Evolutionary conservation across 2,888 invertebrate genomes (phyloP), one percentile per base, ranked within the genome.

Genomic region (Lucinisca nassula): DNA sequence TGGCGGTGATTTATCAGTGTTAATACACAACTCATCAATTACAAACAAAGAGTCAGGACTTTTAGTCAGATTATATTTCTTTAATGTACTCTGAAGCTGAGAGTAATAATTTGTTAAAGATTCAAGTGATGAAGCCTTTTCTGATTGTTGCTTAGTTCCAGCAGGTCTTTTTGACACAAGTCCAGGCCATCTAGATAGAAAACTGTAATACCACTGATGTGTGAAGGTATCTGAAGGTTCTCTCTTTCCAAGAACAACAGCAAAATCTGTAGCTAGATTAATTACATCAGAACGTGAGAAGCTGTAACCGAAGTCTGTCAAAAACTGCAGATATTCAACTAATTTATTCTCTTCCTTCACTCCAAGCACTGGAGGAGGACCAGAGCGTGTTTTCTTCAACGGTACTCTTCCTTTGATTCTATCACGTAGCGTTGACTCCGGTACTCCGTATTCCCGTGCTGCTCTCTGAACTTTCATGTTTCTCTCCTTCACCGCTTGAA

Each of bases 121-220:
- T 32, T 90, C 90, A 1, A 87, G 21, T 21, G 87, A 85, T 17
- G 84, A 83, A 2, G 90, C 90, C 74, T 84, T 85, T 49, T 87
- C 87, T 74, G 79, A 82, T 58, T 90, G 90, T 78, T 82, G 82
- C 73, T 86, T 90, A 8, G 81, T 79, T 1, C 88, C 84, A 27
- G 78, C 82, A 49, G 87, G 83, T 55, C 90, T 24, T 40, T 76
- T 80, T 21, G 84, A 80, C n/a, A 84, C 87, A 38, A 86, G 27
- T 6, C 78, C 72, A 17, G 90, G 90, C 90, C 90, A 90, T 55
- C 90, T 45, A 30, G 87, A 84, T 1, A 90, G 77, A 61, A 85
- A 90, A 27, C 85, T 90, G 37, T 90, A 90, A 77, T 90, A 90
- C 90, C 90, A 90, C 82, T 88, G 87, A 78, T 90, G 90, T 37